Evolutionary conservation across 2,797 vertebrate species (phyloP).

Genomic region (Characodon lateralis): DNA sequence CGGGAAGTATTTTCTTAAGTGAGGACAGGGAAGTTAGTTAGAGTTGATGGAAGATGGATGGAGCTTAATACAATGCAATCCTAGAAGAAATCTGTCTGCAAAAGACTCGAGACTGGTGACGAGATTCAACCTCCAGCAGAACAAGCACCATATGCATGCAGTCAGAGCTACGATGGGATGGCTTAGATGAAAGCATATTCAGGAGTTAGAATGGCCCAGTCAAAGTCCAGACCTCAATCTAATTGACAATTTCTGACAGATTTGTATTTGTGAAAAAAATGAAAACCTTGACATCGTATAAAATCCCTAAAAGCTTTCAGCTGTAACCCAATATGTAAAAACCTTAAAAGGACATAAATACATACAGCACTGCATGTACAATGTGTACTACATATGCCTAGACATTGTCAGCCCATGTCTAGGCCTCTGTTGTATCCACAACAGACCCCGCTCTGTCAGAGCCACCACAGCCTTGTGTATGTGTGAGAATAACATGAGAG

Average conservation of each 20-base stretch:
- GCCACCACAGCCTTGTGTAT: constrained; percentile 22
- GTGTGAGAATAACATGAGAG: constrained; percentile 22
- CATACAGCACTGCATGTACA: neutral
- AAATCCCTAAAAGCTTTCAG: neutral
- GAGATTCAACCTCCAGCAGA: neutral
- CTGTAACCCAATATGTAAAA: neutral
- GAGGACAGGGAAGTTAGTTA: neutral
- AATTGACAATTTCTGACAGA: neutral
- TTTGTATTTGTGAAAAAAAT: neutral
- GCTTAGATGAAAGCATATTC: neutral
- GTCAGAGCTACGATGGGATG: neutral
- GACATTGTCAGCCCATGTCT: constrained; percentile 24
- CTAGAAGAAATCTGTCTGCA: neutral
- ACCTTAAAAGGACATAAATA: neutral
- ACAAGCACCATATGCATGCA: neutral
- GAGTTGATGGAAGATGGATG: neutral
- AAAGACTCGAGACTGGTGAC: neutral
- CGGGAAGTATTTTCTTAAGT: neutral
- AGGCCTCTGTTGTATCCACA: constrained; percentile 45
- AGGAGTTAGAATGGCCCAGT: neutral
- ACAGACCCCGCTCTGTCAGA: constrained; percentile 31
- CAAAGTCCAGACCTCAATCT: neutral
- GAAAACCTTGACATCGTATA: neutral
- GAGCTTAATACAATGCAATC: neutral
- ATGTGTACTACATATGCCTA: neutral